phyloP scores from a whole-genome alignment of 2,888 invertebrate species.

The Caenorhabditis sp. region DNA sequence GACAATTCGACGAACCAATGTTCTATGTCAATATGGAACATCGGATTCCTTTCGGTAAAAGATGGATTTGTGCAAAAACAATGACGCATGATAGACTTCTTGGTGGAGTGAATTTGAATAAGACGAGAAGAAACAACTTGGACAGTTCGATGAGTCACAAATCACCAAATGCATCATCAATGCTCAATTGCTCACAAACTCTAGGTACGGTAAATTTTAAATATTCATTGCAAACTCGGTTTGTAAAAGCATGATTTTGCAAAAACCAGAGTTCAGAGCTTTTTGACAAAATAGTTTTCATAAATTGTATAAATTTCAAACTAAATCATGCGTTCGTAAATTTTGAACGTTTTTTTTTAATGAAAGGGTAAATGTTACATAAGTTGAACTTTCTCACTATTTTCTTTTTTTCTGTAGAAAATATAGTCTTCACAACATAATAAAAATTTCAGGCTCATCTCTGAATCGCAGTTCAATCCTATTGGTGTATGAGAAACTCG shows the following conservation, averaged over 20 bases:
- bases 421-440: too few species aligned
- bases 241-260: too few species aligned
- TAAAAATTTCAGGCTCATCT: not conserved
- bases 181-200: constrained; percentile 15
- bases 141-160: not conserved
- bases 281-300: too few species aligned
- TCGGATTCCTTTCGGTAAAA: constrained; percentile 14
- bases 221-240: too few species aligned
- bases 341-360: too few species aligned
- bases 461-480: constrained; percentile 18
- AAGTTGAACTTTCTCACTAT: too few species aligned
- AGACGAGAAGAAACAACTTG: not conserved
- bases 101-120: not conserved
- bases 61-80: constrained; percentile 14
- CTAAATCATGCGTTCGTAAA: too few species aligned
- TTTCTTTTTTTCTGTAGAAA: too few species aligned
- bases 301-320: too few species aligned
- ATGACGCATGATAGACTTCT: not conserved
- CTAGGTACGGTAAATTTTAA: too few species aligned
- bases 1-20: constrained; percentile 3
- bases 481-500: constrained; percentile 10
- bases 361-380: too few species aligned
- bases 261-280: too few species aligned
- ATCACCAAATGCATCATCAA: constrained; percentile 3
- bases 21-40: constrained; percentile 22